These are phyloP conservation scores for Bicyclus anynana DNA, from an alignment of 1,140 invertebrate species.

Conservation along the genomic window DNA sequence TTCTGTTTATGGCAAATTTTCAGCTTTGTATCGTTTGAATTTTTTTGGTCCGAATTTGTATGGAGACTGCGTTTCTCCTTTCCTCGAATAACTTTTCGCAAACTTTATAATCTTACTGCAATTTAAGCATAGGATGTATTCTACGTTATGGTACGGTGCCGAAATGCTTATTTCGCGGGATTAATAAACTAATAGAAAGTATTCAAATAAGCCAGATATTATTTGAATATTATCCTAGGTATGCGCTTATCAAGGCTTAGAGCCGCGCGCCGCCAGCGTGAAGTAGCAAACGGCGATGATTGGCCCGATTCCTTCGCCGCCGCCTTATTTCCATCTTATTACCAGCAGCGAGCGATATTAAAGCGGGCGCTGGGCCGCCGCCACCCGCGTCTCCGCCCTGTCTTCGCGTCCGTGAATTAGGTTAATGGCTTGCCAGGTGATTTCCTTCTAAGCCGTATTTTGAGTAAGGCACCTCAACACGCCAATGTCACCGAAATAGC, in stretches of 20 bases:
- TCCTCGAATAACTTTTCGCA: too few species aligned
- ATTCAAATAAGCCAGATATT: constrained; percentile 26
- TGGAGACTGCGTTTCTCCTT: too few species aligned
- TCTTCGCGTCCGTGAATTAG: constrained; percentile 74
- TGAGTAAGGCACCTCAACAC: constrained; percentile 59
- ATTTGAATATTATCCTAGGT: constrained; percentile 32
- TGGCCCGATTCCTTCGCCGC: constrained; percentile 63
- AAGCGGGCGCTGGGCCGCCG: constrained; percentile 60
- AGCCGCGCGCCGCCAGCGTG: constrained; percentile 21
- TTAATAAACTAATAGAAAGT: constrained; percentile 13
- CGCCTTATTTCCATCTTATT: constrained; percentile 76
- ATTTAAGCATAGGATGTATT: too few species aligned
- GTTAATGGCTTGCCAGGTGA: constrained; percentile 76
- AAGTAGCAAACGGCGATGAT: constrained; percentile 50
- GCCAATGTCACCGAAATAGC: constrained; percentile 57
- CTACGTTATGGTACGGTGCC: too few species aligned
- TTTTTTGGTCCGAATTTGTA: too few species aligned
- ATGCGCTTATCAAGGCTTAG: constrained; percentile 29
- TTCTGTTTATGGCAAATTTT: too few species aligned
- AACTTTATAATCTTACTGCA: too few species aligned
- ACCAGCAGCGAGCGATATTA: constrained; percentile 71
- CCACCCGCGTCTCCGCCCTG: constrained; percentile 69
- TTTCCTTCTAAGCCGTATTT: constrained; percentile 71
- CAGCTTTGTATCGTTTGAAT: too few species aligned
- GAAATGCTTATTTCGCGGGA: not conserved